Evolutionary conservation across 2,797 vertebrate species (phyloP).

Genomic region (Podarcis lilfordi): DNA sequence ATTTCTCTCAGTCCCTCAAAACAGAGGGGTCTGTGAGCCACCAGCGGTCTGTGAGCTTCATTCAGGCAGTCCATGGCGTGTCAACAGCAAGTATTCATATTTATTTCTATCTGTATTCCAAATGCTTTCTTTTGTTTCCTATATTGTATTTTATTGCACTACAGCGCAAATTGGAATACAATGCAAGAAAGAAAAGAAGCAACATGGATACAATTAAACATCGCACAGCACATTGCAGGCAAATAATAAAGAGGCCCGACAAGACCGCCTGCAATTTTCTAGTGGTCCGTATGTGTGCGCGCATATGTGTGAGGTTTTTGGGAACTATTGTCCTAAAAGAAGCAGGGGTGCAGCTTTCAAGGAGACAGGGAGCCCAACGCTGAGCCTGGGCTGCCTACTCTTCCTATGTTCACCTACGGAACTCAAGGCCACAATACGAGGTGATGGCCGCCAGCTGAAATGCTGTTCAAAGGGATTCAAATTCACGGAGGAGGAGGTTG

Average conservation of each 20-base stretch:
- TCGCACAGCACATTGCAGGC: neutral
- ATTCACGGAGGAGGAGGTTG: neutral
- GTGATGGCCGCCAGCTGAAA: neutral
- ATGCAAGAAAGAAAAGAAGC: neutral
- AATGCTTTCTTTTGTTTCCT: no score
- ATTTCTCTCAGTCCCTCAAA: neutral
- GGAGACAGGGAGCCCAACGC: neutral
- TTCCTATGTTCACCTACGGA: neutral
- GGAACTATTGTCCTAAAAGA: neutral
- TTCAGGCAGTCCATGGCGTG: no score
- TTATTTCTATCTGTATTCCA: no score
- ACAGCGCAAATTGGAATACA: no score
- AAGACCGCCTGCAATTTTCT: neutral
- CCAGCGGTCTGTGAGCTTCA: no score
- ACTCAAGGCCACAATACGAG: neutral
- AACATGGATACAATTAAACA: neutral
- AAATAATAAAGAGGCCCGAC: neutral
- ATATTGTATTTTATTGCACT: no score
- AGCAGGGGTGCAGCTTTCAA: neutral
- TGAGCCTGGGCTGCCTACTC: neutral
- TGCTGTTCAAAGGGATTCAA: neutral
- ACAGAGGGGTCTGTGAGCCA: no score
- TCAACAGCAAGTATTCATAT: no score
- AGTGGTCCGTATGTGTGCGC: fast-evolving
- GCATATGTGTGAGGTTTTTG: no score